Conservation (phyloP, 2,113 vertebrate genomes). For the Pseudopipra pipra region DNA sequence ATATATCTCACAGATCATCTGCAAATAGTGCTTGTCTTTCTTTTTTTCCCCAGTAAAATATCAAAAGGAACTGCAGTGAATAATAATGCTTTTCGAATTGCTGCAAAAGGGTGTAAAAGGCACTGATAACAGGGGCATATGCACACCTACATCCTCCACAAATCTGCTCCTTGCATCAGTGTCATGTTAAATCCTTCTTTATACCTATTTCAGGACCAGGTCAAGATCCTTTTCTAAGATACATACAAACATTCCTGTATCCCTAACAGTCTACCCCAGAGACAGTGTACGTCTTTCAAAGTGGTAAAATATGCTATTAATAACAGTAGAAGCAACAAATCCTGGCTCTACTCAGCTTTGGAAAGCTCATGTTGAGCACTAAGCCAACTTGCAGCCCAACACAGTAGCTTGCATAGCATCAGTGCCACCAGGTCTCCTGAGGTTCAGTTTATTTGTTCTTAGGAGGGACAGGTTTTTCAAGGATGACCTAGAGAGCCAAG, state of each 20-base stretch:
- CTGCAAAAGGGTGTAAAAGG: background rate
- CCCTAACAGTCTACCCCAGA: background rate
- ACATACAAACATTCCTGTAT: background rate
- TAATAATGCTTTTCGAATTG: background rate
- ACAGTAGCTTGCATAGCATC: background rate
- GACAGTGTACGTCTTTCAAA: background rate
- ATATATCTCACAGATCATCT: background rate
- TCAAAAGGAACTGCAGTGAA: background rate
- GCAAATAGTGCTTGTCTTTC: background rate
- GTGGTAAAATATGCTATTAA: background rate
- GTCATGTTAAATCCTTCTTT: background rate
- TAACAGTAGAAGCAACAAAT: background rate
- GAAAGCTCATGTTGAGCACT: background rate
- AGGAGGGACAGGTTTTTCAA: background rate
- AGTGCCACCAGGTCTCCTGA: background rate
- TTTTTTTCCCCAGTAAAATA: background rate
- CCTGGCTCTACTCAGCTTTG: background rate
- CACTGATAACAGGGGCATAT: background rate
- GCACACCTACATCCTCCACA: background rate
- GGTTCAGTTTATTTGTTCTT: background rate
- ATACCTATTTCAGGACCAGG: background rate
- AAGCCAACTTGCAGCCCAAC: background rate
- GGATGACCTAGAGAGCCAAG: background rate
- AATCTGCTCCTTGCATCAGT: background rate
- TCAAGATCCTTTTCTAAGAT: background rate